Evolutionary conservation across 2,888 invertebrate genomes (phyloP), one percentile per base, ranked within the genome.

Genomic region (Sinohyriopsis cumingii): DNA sequence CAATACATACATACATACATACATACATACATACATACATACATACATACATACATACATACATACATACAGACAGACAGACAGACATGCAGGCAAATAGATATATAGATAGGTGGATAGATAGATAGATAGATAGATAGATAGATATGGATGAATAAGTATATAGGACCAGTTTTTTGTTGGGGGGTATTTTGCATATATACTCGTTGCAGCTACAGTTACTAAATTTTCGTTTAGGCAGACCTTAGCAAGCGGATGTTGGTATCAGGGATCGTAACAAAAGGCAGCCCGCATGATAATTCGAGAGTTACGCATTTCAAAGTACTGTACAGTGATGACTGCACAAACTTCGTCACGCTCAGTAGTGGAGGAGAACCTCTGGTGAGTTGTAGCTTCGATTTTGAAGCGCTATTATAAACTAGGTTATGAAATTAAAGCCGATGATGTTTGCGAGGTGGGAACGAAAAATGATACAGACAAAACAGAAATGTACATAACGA

Each of bases 261-360:
- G 68, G 82, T 90, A 56, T 86, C 89, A 7, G 90, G 89, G 12
- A 78, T 89, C 12, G 75, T 83, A 56, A 86, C 87, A 19, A 88
- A 90, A 72, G 89, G 89, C 20, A 84, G 86, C 66, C 84, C 87
- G 2, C 70, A 69, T 24, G 69, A 77, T n/a, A 72, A 77, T 7
- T 82, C 84, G 22, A 88, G 88, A 84, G 87, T 90, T 15, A 85
- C 85, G 24, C 73, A 78, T 61, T 88, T 87, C 68, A 81, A 81
- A 63, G 82, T 89, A 0, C 74, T 74, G 54, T 83, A 84, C 78
- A 90, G 89, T 66, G 65, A 75, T 9, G 88, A 90, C 75, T 89
- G 89, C 67, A 70, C 78, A n/a, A 71, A 74, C 6, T 90, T 88
- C 84, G 68, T 71, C 53, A 73, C 77, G 45, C 74, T 86, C 9